Evolutionary conservation across 2,888 invertebrate species (phyloP).

Genomic region (Achlya flavicornis): DNA sequence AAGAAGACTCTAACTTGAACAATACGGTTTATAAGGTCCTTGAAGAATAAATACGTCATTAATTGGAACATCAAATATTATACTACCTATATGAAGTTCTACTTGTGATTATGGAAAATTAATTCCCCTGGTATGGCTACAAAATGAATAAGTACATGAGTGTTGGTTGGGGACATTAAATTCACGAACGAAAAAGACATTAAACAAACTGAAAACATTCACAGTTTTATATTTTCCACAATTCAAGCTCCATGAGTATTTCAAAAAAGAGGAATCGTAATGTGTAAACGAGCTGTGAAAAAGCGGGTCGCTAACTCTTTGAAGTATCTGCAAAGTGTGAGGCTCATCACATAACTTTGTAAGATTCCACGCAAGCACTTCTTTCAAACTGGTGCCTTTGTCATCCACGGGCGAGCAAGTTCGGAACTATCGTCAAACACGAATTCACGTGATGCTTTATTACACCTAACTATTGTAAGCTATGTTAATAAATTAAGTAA

Average conservation of each 20-base stretch:
- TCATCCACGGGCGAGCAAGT: slow-evolving; percentile 41
- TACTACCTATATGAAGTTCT: no score
- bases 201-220: not conserved
- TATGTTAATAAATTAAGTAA: not conserved
- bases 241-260: not conserved
- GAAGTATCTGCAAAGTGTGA: slow-evolving; percentile 39
- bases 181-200: not conserved
- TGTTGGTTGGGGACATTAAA: not conserved
- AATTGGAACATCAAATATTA: no score
- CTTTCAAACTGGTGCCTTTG: slow-evolving; percentile 53
- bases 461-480: slow-evolving; percentile 8
- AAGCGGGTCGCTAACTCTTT: slow-evolving; percentile 48
- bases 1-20: no score
- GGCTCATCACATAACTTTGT: slow-evolving; percentile 59
- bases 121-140: no score
- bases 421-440: slow-evolving; percentile 47
- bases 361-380: slow-evolving; percentile 51
- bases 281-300: slow-evolving; percentile 43
- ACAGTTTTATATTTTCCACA: not conserved
- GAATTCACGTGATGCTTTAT: slow-evolving; percentile 33
- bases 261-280: not conserved
- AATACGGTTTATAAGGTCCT: no score
- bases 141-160: no score
- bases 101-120: no score
- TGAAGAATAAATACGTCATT: no score